Base-by-base conservation (phyloP, 2,888 invertebrate species). In the Trissolcus brochymenae region DNA sequence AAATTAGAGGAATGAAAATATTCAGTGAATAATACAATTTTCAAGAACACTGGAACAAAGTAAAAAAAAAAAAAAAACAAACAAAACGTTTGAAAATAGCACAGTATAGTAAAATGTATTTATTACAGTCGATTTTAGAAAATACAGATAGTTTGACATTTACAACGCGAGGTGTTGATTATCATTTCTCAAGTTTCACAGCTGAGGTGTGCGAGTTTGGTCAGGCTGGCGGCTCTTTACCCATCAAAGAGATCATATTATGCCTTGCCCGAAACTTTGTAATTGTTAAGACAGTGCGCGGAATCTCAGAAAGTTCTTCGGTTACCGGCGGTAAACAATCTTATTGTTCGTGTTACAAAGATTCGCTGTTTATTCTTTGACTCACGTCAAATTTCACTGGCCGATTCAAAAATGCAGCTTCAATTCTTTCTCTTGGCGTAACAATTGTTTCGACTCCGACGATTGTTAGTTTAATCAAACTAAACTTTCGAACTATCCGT, bases 381-480 rank as follows among this genome's bases (percentile, higher is more conserved):
- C 19, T 40, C 59, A 51, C 51, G 68, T 76, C 70, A 76, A 61
- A 70, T 54, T 68, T 73, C 40, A 60, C 50, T 56, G 60, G 16
- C 60, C 35, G 61, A 55, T 65, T 77, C 62, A 64, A 68, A 68
- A 62, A 68, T 59, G 46, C 49, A 40, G 29, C 41, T 29, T 41
- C 60, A 17, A 56, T 57, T 49, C 51, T 68, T 64, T 29, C 13
- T 53, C 7, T 16, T 14, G 4, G 46, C n/a, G 46, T 46, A n/a
- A 16, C n/a, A 16, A 7, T n/a, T 13, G 46, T 46, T 46, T 16
- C 14, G n/a, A 16, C 21, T n/a, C 14, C 29, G 25, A 7, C 41
- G 46, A 67, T 74, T 68, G 67, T 74, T 74, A 59, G 64, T 75
- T 75, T 75, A 75, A 75, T 75, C 70, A 68, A 75, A 75, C 61